These are phyloP conservation scores for Eidolon dupreanum DNA, from an alignment of 2,797 vertebrate species.

Conservation along the genomic window DNA sequence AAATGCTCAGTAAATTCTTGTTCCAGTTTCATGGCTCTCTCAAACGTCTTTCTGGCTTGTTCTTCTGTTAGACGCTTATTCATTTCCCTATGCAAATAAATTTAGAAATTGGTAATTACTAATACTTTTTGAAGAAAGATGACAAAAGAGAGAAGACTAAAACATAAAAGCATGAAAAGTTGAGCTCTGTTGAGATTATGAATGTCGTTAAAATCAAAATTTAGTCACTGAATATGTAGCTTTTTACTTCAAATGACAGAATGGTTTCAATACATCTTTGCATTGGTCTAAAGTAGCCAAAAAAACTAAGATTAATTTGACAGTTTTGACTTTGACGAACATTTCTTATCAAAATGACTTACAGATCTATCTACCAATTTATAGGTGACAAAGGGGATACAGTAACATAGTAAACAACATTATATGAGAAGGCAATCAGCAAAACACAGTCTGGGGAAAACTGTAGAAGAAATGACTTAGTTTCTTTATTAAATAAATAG, in stretches of 20 bases:
- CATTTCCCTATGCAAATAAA: slow-evolving; percentile 93
- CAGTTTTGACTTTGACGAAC: background rate
- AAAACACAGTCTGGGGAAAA: background rate
- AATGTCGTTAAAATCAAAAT: slow-evolving; percentile 32
- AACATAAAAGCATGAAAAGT: background rate
- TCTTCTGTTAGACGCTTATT: slow-evolving; percentile 98
- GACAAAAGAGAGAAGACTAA: slow-evolving; percentile 35
- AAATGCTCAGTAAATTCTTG: slow-evolving; percentile 99
- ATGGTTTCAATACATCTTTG: background rate
- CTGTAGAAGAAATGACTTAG: background rate
- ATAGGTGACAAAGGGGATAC: background rate
- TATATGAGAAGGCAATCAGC: slow-evolving; percentile 1
- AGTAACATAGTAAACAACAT: background rate
- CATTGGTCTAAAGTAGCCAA: background rate
- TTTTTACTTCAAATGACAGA: background rate
- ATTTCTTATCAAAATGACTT: background rate
- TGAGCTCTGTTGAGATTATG: slow-evolving; percentile 9
- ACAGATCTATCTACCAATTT: background rate
- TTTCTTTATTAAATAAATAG: background rate
- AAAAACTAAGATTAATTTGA: background rate
- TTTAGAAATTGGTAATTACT: slow-evolving; percentile 56
- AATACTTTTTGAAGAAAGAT: slow-evolving; percentile 25
- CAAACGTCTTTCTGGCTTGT: slow-evolving; percentile 96
- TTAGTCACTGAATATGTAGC: background rate
- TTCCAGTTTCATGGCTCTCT: slow-evolving; percentile 96